phyloP scores from a whole-genome alignment of 2,888 invertebrate species.

The Eustalomyia histrio region DNA sequence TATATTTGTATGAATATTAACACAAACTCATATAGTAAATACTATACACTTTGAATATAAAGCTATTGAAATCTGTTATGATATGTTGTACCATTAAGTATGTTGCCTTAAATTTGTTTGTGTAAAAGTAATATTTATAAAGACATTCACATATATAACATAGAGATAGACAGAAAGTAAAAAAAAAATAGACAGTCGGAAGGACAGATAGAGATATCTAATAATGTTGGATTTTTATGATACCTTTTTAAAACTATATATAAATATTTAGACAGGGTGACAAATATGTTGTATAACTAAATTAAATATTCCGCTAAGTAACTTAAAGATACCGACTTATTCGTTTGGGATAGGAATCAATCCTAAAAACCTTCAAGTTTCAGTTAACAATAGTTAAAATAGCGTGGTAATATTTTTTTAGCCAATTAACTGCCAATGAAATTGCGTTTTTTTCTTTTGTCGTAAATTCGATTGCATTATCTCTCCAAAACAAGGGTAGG shows the following conservation, averaged over 20 bases:
- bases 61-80: slow-evolving; percentile 40
- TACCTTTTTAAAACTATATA: slow-evolving; percentile 40
- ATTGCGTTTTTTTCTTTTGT: too few relatives aligned
- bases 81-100: background rate
- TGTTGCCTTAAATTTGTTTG: background rate
- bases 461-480: too few relatives aligned
- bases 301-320: too few relatives aligned
- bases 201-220: slow-evolving; percentile 23
- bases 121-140: slow-evolving; percentile 70
- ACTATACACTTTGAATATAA: background rate
- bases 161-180: background rate
- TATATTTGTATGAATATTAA: background rate
- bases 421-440: too few relatives aligned
- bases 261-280: background rate
- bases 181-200: background rate
- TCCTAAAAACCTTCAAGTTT: too few relatives aligned
- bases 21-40: background rate
- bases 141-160: slow-evolving; percentile 70
- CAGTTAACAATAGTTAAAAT: too few relatives aligned
- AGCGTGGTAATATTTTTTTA: too few relatives aligned
- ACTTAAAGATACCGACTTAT: too few relatives aligned
- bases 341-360: too few relatives aligned
- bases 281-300: slow-evolving; percentile 3
- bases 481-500: too few relatives aligned
- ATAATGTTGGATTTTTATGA: slow-evolving; percentile 46